phyloP scores from a whole-genome alignment of 2,797 vertebrate genomes.

The Morus bassanus region DNA sequence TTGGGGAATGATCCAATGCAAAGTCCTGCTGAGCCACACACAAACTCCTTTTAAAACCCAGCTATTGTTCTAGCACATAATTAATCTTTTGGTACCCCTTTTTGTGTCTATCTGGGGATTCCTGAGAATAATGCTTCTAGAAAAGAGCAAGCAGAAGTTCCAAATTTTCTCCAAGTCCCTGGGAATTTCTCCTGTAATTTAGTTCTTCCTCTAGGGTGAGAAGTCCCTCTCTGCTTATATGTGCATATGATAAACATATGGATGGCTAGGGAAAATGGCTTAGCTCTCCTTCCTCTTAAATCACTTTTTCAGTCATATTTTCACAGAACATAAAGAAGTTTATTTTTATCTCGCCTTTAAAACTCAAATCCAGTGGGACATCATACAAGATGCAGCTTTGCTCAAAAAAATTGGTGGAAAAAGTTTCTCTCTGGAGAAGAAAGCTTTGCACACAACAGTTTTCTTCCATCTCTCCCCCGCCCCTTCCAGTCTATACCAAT shows the following conservation, averaged over 20 bases:
- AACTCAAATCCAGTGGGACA: not conserved
- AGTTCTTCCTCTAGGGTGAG: not conserved
- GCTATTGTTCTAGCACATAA: not conserved
- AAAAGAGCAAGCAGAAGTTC: not conserved
- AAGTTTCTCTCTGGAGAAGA: not conserved
- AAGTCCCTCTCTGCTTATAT: not conserved
- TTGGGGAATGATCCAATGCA: not conserved
- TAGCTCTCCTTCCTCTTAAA: not conserved
- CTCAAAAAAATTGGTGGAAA: not conserved
- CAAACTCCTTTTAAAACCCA: not conserved
- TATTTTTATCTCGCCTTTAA: not conserved
- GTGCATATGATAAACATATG: constrained; percentile 10
- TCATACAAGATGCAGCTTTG: not conserved
- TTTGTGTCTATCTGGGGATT: not conserved
- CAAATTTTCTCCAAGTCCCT: not conserved
- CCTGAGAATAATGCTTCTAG: not conserved
- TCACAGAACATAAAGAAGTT: not conserved
- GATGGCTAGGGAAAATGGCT: not conserved
- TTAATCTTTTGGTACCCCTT: not conserved
- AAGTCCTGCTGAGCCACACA: not conserved
- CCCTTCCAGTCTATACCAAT: not conserved
- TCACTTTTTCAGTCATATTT: not conserved
- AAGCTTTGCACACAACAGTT: not conserved
- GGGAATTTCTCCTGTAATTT: not conserved
- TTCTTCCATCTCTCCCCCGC: not conserved